Conservation (phyloP, 2,797 vertebrate species). For the Pseudochirops corinnae region DNA sequence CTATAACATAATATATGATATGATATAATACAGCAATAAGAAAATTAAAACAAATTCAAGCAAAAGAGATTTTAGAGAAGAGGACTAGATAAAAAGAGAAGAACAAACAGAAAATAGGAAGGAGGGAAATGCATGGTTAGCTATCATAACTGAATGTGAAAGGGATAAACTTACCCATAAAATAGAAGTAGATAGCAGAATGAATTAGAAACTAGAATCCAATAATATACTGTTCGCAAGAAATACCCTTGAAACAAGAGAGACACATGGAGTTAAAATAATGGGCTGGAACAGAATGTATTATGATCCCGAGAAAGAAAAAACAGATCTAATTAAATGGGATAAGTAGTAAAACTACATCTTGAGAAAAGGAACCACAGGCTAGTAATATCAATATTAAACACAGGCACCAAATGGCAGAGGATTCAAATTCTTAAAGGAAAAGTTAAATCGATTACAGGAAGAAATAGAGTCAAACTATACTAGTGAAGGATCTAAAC, state of each 20-base stretch:
- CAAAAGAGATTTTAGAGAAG: not conserved
- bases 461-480: not conserved
- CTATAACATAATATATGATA: no score
- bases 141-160: not conserved
- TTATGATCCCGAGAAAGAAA: not conserved
- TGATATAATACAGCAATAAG: no score
- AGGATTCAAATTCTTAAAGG: not conserved
- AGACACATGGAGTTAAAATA: not conserved
- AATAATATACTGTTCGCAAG: not conserved
- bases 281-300: not conserved
- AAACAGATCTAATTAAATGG: not conserved
- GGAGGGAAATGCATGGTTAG: not conserved
- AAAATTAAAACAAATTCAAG: not conserved
- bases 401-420: not conserved
- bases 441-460: not conserved
- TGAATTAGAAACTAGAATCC: not conserved
- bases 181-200: not conserved
- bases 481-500: not conserved
- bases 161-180: not conserved
- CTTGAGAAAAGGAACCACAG: not conserved
- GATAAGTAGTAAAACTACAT: not conserved
- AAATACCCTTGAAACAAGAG: not conserved
- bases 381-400: not conserved
- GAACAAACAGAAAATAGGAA: not conserved
- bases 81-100: not conserved